phyloP scores from a whole-genome alignment of 64 coral and sea anemone genomes.

The Platygyra sinensis region DNA sequence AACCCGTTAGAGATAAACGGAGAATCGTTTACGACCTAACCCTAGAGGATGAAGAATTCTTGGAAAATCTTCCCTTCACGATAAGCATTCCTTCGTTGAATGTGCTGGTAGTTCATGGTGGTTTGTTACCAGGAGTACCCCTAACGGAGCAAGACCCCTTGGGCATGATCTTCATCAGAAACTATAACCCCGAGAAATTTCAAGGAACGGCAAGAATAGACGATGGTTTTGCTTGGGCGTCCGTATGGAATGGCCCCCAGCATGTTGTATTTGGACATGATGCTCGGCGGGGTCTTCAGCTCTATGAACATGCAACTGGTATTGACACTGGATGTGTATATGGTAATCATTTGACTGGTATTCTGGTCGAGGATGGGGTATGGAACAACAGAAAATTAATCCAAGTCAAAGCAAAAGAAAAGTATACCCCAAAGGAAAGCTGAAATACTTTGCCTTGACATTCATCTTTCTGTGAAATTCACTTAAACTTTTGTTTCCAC shows the following conservation, averaged over 20 bases:
- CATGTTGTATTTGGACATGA: slow-evolving; percentile 86
- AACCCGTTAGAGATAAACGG: slow-evolving; percentile 63
- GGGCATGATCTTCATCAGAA: slow-evolving; percentile 79
- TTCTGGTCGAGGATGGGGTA: slow-evolving; percentile 64
- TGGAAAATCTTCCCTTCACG: slow-evolving; percentile 70
- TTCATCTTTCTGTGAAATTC: no score
- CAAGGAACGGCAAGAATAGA: slow-evolving; percentile 27
- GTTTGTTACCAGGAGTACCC: slow-evolving; percentile 69
- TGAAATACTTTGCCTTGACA: background rate
- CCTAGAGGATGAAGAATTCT: slow-evolving; percentile 66
- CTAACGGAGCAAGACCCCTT: slow-evolving; percentile 63
- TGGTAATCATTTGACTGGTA: slow-evolving; percentile 74
- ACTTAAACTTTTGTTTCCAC: no score
- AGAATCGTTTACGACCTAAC: slow-evolving; percentile 47
- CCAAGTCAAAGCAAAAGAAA: slow-evolving; percentile 70
- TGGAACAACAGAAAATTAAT: slow-evolving; percentile 69
- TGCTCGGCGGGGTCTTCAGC: slow-evolving; percentile 67
- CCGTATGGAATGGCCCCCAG: slow-evolving; percentile 63
- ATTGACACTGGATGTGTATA: slow-evolving; percentile 84
- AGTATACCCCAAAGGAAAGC: slow-evolving; percentile 48
- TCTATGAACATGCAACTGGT: slow-evolving; percentile 54
- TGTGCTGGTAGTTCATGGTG: slow-evolving; percentile 77
- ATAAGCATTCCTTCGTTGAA: slow-evolving; percentile 70
- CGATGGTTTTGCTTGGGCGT: slow-evolving; percentile 73
- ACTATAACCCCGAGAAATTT: slow-evolving; percentile 69